phyloP scores from a whole-genome alignment of 2,113 vertebrate genomes.

The Toxostoma redivivum region DNA sequence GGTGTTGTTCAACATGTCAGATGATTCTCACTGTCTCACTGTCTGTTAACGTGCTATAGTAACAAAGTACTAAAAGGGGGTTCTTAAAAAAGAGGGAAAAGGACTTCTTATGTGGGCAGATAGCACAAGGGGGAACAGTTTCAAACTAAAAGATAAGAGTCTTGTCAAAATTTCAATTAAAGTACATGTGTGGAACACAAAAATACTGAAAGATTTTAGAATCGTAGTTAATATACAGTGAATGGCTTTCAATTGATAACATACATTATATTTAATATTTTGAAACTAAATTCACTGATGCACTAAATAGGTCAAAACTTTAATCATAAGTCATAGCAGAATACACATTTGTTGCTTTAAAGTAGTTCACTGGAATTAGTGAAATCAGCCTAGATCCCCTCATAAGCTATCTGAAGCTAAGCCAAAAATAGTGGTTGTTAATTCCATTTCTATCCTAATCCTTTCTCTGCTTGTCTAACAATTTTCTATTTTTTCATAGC shows the following conservation, averaged over 20 bases:
- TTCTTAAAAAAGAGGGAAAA: neutral
- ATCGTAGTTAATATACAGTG: neutral
- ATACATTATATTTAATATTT: neutral
- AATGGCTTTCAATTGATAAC: neutral
- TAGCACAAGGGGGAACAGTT: neutral
- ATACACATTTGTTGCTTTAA: conserved; percentile 60
- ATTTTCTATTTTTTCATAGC: conserved; percentile 25
- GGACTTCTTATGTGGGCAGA: neutral
- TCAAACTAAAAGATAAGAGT: neutral
- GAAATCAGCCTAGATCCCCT: conserved; percentile 65
- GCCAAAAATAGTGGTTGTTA: conserved; percentile 73
- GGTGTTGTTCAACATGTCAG: neutral
- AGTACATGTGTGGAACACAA: neutral
- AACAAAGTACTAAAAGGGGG: neutral
- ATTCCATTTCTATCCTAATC: conserved; percentile 72
- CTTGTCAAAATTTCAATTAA: neutral
- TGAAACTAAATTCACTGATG: neutral
- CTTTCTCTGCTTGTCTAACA: conserved; percentile 42
- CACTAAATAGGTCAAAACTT: conserved; percentile 61
- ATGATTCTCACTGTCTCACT: neutral
- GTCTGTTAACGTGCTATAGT: neutral
- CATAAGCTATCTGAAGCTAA: conserved; percentile 71
- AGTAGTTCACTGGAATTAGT: conserved; percentile 69
- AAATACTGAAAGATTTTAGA: neutral
- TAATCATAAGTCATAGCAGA: conserved; percentile 63